These are phyloP conservation scores for Bombyx huttoni DNA, from an alignment of 2,888 invertebrate species.

Conservation along the genomic window DNA sequence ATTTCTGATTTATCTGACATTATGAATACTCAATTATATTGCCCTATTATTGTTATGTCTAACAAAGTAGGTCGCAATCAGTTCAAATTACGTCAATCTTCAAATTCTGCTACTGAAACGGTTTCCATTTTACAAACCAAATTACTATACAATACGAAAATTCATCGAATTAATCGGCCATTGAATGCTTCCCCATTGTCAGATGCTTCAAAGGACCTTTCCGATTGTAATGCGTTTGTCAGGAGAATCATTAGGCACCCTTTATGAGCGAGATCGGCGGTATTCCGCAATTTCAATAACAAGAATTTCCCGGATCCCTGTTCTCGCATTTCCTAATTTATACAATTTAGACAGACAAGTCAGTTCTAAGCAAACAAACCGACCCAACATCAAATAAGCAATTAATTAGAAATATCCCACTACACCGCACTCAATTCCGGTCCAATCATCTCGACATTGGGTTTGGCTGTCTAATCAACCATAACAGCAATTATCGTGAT, in stretches of 20 bases:
- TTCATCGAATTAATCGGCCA: background rate
- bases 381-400: conserved; percentile 20
- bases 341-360: conserved; percentile 11
- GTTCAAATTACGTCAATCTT: too few relatives aligned
- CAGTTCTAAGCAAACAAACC: conserved; percentile 6
- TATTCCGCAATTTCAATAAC: background rate
- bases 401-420: conserved; percentile 23
- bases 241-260: background rate
- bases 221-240: background rate
- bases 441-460: conserved; percentile 8
- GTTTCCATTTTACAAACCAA: background rate
- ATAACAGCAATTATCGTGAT: conserved; percentile 1
- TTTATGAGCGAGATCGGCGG: background rate
- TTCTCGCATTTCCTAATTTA: conserved; percentile 5
- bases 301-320: background rate
- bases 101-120: background rate
- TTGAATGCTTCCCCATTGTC: background rate
- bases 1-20: too few relatives aligned
- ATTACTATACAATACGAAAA: background rate
- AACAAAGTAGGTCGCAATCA: too few relatives aligned
- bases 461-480: conserved; percentile 7
- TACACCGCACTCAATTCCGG: conserved; percentile 8
- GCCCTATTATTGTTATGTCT: too few relatives aligned
- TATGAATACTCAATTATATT: too few relatives aligned
- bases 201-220: background rate